A percentile compares a stretch with the other conserved stretches of the same genome.
These are phyloP conservation scores for Cephus pulcher DNA, from an alignment of 2,888 invertebrate genomes.

Conservation along the genomic window DNA sequence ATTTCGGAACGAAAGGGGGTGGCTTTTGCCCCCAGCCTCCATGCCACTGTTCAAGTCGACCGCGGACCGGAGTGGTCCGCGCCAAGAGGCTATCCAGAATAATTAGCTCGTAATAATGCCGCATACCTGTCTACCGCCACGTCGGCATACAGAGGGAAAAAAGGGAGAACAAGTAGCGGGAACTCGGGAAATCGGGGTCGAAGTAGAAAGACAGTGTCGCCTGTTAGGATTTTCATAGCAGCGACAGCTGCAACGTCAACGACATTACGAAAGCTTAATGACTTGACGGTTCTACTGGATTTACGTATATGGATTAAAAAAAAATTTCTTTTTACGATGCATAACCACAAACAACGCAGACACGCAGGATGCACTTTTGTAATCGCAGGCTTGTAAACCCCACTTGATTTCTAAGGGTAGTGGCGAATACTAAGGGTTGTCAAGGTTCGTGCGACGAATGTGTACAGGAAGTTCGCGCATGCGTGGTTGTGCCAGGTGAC, in stretches of 20 bases:
- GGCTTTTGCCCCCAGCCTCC: background rate
- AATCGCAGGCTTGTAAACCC: background rate
- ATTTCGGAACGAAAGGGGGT: background rate
- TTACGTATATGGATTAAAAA: background rate
- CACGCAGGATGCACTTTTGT: background rate
- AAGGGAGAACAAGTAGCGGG: background rate
- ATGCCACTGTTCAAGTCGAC: background rate
- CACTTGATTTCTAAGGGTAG: background rate
- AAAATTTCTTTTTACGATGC: background rate
- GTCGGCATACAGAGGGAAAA: background rate
- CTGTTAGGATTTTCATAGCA: background rate
- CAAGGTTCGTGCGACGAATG: background rate
- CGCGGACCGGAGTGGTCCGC: slow-evolving; percentile 15
- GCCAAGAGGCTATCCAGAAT: slow-evolving; percentile 29
- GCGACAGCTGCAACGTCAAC: background rate
- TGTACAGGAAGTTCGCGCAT: background rate
- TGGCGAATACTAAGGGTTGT: background rate
- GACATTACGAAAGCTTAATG: background rate
- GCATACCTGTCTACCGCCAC: background rate
- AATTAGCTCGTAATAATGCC: slow-evolving; percentile 32
- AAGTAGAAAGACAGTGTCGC: background rate
- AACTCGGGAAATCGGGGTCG: background rate
- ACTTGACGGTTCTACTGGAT: background rate
- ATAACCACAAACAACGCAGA: background rate
- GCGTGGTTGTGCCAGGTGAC: no score